Base-by-base conservation (phyloP, 2,888 invertebrate species). In the Pyrrhosoma nymphula region DNA sequence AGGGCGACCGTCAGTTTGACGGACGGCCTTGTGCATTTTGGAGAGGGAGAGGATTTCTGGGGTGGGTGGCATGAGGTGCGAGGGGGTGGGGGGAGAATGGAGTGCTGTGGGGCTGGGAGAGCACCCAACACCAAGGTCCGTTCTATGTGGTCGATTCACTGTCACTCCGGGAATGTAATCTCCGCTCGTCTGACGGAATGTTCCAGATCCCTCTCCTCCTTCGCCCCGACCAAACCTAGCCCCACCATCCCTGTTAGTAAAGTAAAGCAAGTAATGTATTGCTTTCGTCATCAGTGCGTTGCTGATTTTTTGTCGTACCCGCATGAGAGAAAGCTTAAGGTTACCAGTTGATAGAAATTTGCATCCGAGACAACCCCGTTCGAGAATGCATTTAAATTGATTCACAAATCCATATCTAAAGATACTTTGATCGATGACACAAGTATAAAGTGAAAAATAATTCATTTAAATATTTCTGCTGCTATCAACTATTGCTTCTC, bases 91-190 rank as follows among this genome's bases (percentile, higher is more conserved):
- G 30, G 2, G 30, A n/a, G 35, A 82, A 35, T 30, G 75, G 75
- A 82, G n/a, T 82, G 75, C 10, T 30, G 35, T 20, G 30, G 30
- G 30, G 8, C 14, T 47, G 93, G 12, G 39, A 69, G 47, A 30
- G 56, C 20, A n/a, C 16, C 56, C 35, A 93, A 69, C 90, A 60
- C 90, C 90, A 14, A 90, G 90, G 90, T 69, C 63, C 93, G 69
- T 69, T 30, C 47, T 69, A 20, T 69, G 93, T 47, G 69, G 93
- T 93, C 93, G 93, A 93, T 69, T 93, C 93, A 69, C 93, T 93
- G 93, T 93, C 93, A 93, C 63, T 93, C 93, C 63, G 93, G 93
- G 93, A 93, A 93, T 93, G 93, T 93, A 93, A 93, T 93, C 93
- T 93, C 93, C 93, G 69, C 69, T 75, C 63, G 93, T 6, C 93